Base-by-base conservation (phyloP, 2,888 invertebrate species). In the Alcis repandata region DNA sequence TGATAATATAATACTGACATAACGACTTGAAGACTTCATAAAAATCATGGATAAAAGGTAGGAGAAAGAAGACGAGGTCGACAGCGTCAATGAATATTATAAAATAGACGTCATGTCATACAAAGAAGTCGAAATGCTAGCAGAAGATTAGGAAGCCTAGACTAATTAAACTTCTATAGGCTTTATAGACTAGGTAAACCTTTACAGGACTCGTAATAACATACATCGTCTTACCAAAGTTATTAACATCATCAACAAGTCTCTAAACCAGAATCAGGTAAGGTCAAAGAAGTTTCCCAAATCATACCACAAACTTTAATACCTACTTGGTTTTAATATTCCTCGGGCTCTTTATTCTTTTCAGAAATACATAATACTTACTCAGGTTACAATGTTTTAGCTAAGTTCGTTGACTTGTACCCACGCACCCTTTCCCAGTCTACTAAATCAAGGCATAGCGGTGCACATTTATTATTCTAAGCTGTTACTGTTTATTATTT, bases 401-500 rank as follows among this genome's bases (percentile, higher is more conserved):
- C 43, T 43, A 56, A 49, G 40, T 40, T 22, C 48, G 40, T 32
- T 48, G 59, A 41, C 49, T 33, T 56, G 19, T 38, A 36, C 51
- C 56, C 57, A 20, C 32, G 49, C 41, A 13, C 27, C 38, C 41
- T 27, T 43, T 40, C 40, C 33, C 48, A 54, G 53, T 51, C 51
- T 19, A 38, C 20, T 52, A 58, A 58, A 58, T 48, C 58, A 59
- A 36, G 45, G 45, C 41, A 58, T 20, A 63, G 41, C 52, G 58
- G 38, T 33, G 27, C 40, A 53, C 36, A 43, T 59, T 48, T 64
- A 59, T 59, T 63, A 63, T 63, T 63, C 63, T 33, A 59, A 41
- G 41, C 17, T 49, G 58, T 59, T 48, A 54, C 59, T 27, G 59
- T 70, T 67, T 51, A 59, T 71, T 71, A 69, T 73, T 67, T 61